Conservation (phyloP, 2,113 vertebrate genomes). For the Tyrannus savana region DNA sequence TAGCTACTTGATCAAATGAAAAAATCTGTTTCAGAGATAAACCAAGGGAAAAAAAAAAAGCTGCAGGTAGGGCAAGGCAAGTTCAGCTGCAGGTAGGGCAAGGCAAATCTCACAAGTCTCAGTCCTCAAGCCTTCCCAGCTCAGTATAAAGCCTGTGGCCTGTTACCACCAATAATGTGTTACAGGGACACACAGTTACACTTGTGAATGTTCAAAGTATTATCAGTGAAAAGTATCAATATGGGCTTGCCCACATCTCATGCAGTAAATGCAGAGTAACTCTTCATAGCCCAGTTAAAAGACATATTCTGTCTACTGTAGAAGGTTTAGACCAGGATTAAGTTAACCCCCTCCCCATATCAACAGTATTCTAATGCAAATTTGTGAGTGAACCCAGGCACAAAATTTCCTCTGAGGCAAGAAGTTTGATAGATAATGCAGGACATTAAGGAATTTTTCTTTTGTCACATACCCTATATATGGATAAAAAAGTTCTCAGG, state of each 20-base stretch:
- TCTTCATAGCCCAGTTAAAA: neutral
- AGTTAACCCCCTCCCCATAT: neutral
- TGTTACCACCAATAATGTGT: neutral
- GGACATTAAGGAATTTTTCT: neutral
- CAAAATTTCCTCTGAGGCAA: neutral
- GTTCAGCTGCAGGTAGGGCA: neutral
- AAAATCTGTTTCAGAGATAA: neutral
- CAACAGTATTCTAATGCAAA: neutral
- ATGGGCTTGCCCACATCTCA: rapidly evolving
- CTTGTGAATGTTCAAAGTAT: neutral
- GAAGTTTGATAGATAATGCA: neutral
- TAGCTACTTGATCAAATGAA: neutral
- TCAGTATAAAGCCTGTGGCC: neutral
- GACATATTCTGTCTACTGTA: neutral
- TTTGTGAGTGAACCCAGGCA: neutral
- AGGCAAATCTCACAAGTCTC: neutral
- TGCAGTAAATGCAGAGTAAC: neutral
- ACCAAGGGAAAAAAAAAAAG: neutral
- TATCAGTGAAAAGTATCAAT: neutral
- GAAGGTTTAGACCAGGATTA: neutral
- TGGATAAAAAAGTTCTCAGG: neutral
- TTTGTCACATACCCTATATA: neutral
- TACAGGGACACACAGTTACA: rapidly evolving
- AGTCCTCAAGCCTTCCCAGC: neutral
- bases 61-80: neutral